Evolutionary conservation across 1,140 invertebrate species (phyloP).

Genomic region (Manduca sexta): DNA sequence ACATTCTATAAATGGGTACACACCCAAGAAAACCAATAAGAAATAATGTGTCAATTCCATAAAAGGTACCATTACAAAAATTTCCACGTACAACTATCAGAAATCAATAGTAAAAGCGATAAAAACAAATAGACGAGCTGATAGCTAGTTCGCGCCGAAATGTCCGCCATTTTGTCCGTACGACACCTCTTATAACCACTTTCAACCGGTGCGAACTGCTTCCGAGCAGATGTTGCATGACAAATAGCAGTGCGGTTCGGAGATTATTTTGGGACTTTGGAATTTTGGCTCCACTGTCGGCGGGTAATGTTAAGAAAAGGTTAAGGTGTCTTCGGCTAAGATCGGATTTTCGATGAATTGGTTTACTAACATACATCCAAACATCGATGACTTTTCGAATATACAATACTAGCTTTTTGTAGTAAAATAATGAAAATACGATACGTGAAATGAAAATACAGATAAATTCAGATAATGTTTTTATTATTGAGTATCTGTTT

Average conservation of each 20-base stretch:
- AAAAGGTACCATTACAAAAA: too few species aligned
- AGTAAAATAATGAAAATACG: too few species aligned
- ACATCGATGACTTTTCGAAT: too few species aligned
- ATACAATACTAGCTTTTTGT: too few species aligned
- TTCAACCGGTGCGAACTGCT: slow-evolving; percentile 12
- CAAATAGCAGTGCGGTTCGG: slow-evolving; percentile 45
- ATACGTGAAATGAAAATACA: too few species aligned
- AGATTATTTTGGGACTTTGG: slow-evolving; percentile 37
- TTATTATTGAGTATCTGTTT: too few species aligned
- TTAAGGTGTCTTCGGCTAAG: not conserved
- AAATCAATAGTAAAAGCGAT: slow-evolving; percentile 10
- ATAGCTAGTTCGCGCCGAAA: slow-evolving; percentile 27
- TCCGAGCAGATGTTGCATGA: slow-evolving; percentile 42
- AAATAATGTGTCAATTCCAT: too few species aligned
- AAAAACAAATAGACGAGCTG: slow-evolving; percentile 10
- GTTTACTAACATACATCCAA: not conserved
- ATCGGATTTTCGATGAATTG: not conserved
- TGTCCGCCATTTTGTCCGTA: slow-evolving; percentile 17
- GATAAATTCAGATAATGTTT: too few species aligned
- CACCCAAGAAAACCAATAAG: too few species aligned
- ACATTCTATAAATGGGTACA: too few species aligned
- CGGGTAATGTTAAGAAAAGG: not conserved
- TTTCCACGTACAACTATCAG: not conserved
- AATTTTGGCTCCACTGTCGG: not conserved
- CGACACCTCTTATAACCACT: slow-evolving; percentile 19